Conservation (phyloP, 2,888 invertebrate species). For the Mactromeris polynyma region DNA sequence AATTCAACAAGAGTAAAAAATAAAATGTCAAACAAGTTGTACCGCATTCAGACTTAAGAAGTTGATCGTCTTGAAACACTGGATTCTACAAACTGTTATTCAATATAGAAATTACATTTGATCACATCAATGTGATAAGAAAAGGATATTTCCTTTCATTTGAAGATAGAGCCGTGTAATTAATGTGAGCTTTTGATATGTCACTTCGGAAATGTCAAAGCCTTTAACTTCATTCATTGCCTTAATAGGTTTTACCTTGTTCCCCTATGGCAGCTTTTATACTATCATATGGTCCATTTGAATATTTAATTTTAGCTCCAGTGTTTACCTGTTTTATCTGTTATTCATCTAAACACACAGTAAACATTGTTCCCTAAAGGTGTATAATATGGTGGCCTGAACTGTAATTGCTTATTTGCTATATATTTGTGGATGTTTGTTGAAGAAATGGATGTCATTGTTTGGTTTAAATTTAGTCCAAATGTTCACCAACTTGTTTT, state of each 20-base stretch:
- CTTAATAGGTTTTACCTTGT: background rate
- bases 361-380: background rate
- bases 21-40: background rate
- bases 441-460: background rate
- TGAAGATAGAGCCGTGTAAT: background rate
- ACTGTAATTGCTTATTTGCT: background rate
- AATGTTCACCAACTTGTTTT: background rate
- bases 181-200: background rate
- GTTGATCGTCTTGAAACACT: background rate
- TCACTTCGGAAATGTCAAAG: background rate
- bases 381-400: background rate
- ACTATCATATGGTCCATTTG: background rate
- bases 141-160: slow-evolving; percentile 2
- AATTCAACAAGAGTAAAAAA: slow-evolving; percentile 8
- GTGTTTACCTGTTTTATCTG: background rate
- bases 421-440: background rate
- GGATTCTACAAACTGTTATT: background rate
- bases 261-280: slow-evolving; percentile 7
- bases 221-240: slow-evolving; percentile 9
- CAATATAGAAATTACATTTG: slow-evolving; percentile 13
- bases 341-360: background rate
- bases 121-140: background rate
- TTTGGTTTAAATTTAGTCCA: background rate
- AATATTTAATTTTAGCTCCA: background rate
- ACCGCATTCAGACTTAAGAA: background rate